These are phyloP conservation scores for Coranthus polyacanthus DNA, from an alignment of 2,797 vertebrate species.

Conservation along the genomic window DNA sequence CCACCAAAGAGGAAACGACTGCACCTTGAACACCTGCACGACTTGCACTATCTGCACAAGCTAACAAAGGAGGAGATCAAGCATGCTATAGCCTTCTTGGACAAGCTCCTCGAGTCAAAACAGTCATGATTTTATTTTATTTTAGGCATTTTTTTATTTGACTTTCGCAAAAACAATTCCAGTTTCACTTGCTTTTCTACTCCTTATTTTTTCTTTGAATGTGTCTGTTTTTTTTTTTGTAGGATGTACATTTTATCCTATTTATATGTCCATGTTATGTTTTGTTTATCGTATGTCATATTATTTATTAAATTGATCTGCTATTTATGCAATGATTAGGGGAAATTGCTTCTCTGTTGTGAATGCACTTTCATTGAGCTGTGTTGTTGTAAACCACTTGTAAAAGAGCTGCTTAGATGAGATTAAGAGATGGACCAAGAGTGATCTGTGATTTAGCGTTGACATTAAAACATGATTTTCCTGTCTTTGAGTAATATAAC, in stretches of 20 bases:
- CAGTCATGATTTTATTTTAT: constrained; percentile 28
- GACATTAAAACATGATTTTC: background rate
- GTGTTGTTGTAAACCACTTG: constrained; percentile 18
- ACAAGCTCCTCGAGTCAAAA: constrained; percentile 63
- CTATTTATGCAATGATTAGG: constrained; percentile 15
- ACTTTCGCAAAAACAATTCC: constrained; percentile 28
- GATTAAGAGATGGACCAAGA: constrained; percentile 73
- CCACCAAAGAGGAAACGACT: constrained; percentile 43
- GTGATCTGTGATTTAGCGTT: constrained; percentile 7
- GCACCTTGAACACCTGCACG: constrained; percentile 70
- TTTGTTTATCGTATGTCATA: constrained; percentile 35
- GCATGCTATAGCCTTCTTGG: constrained; percentile 62
- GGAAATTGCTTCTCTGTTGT: constrained; percentile 1
- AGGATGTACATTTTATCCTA: constrained; percentile 16
- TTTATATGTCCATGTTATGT: constrained; percentile 31
- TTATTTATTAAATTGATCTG: constrained; percentile 33
- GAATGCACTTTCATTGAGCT: constrained; percentile 66
- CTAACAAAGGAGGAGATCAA: constrained; percentile 71
- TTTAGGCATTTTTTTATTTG: background rate
- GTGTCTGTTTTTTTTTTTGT: background rate
- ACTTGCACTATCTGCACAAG: constrained; percentile 57
- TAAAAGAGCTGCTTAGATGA: constrained; percentile 31
- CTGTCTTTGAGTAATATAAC: background rate
- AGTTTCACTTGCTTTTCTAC: constrained; percentile 5
- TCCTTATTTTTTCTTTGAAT: constrained; percentile 32